Base-by-base conservation (phyloP, 2,888 invertebrate species). In the Nemoura dubitans region DNA sequence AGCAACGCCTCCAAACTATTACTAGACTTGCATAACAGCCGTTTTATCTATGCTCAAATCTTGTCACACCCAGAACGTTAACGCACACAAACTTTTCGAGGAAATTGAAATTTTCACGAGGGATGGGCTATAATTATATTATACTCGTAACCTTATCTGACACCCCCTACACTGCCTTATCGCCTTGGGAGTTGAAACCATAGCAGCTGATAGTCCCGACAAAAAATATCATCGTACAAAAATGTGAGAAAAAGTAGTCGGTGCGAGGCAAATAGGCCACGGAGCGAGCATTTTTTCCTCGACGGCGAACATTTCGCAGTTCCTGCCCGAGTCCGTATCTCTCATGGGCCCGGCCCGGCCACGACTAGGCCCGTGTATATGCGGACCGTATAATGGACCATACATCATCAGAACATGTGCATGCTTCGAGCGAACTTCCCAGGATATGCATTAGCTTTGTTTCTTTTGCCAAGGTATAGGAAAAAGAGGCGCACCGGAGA, bases 391-490 rank as follows among this genome's bases (percentile, higher is more conserved):
- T 59, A 59, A 59, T 59, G 59, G 59, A 59, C 59, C 59, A 59
- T 59, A 59, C 59, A 59, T 59, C 59, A 59, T 59, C 59, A 16
- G 78, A 78, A 78, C 78, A 78, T 78, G 27, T 78, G 78, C 78
- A 78, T 78, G 78, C 27, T 26, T 78, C 7, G 28, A 78, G 43
- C 42, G 26, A 36, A 26, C 83, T 83, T 83, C 83, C 83, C 83
- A 83, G 42, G 83, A 43, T 42, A 83, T 42, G 43, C 83, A 83
- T 83, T 83, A 83, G 83, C 83, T 83, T 83, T 83, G 83, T 42
- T 25, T 83, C 83, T 83, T 83, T 83, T 42, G 36, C 26, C 83
- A 26, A 26, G 78, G 27, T 59, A 36, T 36, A 36, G 59, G 59
- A 59, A 59, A 59, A 59, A 59, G 59, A 59, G 59, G 59, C 59